phyloP scores from a whole-genome alignment of 2,113 vertebrate genomes.

The Dipodomys stephensi region DNA sequence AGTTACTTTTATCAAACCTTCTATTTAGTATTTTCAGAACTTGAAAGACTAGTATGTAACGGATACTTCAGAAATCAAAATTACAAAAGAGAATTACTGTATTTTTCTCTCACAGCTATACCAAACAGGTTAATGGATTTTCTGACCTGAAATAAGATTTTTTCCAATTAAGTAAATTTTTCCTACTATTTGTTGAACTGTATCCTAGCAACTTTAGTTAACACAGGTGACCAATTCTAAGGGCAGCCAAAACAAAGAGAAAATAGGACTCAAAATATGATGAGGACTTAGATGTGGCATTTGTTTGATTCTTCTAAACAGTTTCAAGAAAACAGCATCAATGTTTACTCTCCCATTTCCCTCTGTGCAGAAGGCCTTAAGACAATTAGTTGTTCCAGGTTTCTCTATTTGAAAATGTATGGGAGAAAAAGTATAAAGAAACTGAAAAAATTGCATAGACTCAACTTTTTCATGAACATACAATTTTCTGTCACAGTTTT shows the following conservation, averaged over 20 bases:
- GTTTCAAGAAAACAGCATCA: background rate
- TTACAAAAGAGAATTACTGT: background rate
- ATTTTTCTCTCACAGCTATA: background rate
- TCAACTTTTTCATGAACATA: background rate
- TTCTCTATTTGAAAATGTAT: background rate
- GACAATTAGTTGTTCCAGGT: background rate
- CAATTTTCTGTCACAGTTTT: background rate
- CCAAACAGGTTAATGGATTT: background rate
- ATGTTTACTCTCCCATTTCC: background rate
- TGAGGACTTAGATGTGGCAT: background rate
- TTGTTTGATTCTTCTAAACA: background rate
- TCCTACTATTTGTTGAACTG: background rate
- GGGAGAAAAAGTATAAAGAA: background rate
- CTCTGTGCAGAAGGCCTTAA: background rate
- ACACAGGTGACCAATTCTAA: background rate
- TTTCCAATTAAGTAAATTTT: conserved; percentile 25
- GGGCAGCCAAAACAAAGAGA: background rate
- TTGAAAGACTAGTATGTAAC: background rate
- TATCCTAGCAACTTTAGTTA: background rate
- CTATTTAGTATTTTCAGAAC: background rate
- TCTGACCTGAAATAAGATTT: background rate
- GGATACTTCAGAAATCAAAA: background rate
- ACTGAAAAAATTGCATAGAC: background rate
- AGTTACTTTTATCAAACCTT: background rate
- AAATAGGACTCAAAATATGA: background rate